Percentiles rank a stretch among this genome's conserved stretches.
Conservation (phyloP, 2,797 vertebrate species). For the Trachurus trachurus region DNA sequence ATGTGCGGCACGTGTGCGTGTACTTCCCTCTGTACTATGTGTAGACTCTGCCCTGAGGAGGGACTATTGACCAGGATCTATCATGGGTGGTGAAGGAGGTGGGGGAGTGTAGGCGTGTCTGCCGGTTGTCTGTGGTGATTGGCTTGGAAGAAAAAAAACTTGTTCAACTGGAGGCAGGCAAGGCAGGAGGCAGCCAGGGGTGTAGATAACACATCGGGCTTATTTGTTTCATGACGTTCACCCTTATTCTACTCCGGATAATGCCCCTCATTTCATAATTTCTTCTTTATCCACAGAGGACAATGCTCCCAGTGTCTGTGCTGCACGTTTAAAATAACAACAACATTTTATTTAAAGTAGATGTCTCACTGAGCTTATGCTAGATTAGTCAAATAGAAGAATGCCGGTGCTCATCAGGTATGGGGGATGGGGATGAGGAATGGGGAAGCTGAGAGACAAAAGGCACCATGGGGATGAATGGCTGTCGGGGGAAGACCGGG, state of each 20-base stretch:
- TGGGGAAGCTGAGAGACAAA: slow-evolving; percentile 23
- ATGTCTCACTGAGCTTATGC: not conserved
- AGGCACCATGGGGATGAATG: slow-evolving; percentile 23
- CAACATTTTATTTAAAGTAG: too few species aligned
- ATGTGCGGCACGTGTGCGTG: slow-evolving; percentile 50
- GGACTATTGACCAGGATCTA: slow-evolving; percentile 50
- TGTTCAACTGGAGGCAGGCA: slow-evolving; percentile 10
- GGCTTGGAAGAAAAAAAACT: slow-evolving; percentile 48
- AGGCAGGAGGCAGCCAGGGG: not conserved
- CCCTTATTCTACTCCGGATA: rapidly evolving
- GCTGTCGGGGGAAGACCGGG: not conserved
- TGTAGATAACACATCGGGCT: not conserved
- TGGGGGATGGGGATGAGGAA: slow-evolving; percentile 45
- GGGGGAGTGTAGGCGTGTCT: slow-evolving; percentile 32
- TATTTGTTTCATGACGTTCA: not conserved
- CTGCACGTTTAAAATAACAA: too few species aligned
- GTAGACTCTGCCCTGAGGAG: slow-evolving; percentile 52
- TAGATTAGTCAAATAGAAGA: not conserved
- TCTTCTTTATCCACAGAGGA: not conserved
- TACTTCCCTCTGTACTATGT: slow-evolving; percentile 6
- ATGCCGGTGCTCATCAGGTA: not conserved
- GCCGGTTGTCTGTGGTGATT: slow-evolving; percentile 62
- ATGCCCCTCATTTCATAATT: too few species aligned
- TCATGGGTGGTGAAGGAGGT: slow-evolving; percentile 10
- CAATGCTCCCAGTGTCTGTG: too few species aligned